phyloP scores from a whole-genome alignment of 2,888 invertebrate species.

The Drosophila subquinaria region DNA sequence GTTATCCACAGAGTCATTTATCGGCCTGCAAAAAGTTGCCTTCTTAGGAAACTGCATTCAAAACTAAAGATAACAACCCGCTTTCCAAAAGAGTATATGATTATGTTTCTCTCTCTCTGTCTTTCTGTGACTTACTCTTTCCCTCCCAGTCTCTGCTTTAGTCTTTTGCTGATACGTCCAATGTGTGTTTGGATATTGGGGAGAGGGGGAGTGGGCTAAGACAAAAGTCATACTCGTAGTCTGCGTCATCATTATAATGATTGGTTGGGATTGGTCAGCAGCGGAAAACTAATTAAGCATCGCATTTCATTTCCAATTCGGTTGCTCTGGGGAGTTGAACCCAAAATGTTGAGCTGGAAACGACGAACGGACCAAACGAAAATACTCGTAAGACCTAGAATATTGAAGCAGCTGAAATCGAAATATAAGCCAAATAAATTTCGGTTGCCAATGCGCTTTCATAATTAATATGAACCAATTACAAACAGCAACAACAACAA shows the following conservation, averaged over 20 bases:
- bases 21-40: background rate
- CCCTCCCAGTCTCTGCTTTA: background rate
- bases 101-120: background rate
- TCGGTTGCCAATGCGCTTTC: conserved; percentile 75
- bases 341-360: conserved; percentile 12
- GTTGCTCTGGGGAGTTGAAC: conserved; percentile 45
- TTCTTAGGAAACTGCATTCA: conserved; percentile 22
- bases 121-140: background rate
- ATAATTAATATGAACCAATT: conserved; percentile 78
- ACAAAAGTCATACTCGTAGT: conserved; percentile 39
- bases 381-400: conserved; percentile 7
- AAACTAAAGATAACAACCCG: conserved; percentile 43
- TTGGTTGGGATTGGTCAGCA: conserved; percentile 46
- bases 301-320: conserved; percentile 75
- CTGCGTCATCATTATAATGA: conserved; percentile 59
- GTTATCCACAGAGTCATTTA: background rate
- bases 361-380: conserved; percentile 17
- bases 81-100: conserved; percentile 14
- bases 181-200: conserved; percentile 4
- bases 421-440: conserved; percentile 80
- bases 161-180: conserved; percentile 19
- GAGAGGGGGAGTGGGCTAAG: conserved; percentile 23
- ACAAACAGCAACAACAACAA: conserved; percentile 32
- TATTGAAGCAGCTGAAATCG: conserved; percentile 61
- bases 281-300: conserved; percentile 77